Conservation (phyloP, 2,797 vertebrate species). For the Microctenopoma steveboyesi region DNA sequence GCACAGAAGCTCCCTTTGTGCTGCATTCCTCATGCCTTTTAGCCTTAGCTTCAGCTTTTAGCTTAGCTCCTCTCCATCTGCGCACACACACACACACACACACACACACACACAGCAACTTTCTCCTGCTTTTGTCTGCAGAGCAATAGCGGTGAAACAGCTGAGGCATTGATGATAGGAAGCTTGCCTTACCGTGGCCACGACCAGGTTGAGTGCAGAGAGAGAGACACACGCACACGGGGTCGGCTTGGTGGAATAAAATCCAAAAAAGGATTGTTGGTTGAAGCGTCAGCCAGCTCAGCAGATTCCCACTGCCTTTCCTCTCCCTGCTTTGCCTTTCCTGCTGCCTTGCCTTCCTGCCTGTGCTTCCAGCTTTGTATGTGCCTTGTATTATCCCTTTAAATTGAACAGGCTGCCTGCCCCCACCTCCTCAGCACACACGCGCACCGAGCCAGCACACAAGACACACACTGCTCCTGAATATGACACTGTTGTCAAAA, state of each 20-base stretch:
- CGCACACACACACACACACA: conserved; percentile 35
- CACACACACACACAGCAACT: conserved; percentile 16
- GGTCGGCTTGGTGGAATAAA: conserved; percentile 64
- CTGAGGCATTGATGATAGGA: conserved; percentile 52
- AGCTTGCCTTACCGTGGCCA: conserved; percentile 79
- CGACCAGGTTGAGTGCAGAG: conserved; percentile 44
- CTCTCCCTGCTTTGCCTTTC: conserved; percentile 40
- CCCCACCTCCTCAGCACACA: conserved; percentile 68
- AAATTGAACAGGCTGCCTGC: conserved; percentile 77
- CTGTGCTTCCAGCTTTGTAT: conserved; percentile 77
- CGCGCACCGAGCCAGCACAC: conserved; percentile 59
- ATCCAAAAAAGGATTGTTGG: conserved; percentile 71
- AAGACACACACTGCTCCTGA: conserved; percentile 62
- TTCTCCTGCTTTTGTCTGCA: conserved; percentile 74
- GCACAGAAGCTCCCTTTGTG: conserved; percentile 84
- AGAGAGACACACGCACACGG: conserved; percentile 25
- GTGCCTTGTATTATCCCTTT: conserved; percentile 81
- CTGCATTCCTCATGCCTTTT: conserved; percentile 78
- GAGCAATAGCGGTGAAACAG: conserved; percentile 63
- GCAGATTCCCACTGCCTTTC: conserved; percentile 75
- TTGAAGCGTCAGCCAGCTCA: conserved; percentile 77
- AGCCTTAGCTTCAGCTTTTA: conserved; percentile 74
- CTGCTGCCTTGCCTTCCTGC: conserved; percentile 52
- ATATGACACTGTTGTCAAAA: conserved; percentile 71
- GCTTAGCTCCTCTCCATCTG: conserved; percentile 68